phyloP scores from a whole-genome alignment of 1,140 invertebrate genomes.

The Drosophila ambigua region DNA sequence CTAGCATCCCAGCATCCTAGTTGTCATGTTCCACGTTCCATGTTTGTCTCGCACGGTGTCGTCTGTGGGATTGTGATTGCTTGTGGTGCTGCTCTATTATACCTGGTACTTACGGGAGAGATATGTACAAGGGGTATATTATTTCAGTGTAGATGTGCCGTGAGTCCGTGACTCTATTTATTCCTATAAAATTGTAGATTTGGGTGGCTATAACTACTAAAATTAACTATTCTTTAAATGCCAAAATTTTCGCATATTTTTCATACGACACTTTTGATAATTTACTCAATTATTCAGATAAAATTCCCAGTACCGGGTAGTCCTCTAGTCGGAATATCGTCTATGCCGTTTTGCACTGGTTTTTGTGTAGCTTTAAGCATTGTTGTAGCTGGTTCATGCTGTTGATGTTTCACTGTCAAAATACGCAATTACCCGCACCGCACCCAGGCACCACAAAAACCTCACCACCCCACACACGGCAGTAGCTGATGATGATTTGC shows the following conservation, averaged over 20 bases:
- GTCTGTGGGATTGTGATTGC: constrained; percentile 21
- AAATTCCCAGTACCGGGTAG: no score
- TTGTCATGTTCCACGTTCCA: constrained; percentile 2
- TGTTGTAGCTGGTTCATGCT: constrained; percentile 5
- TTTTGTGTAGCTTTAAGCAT: neutral
- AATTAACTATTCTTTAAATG: no score
- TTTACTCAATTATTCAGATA: no score
- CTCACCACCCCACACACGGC: constrained; percentile 11
- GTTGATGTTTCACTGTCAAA: constrained; percentile 62
- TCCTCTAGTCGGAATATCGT: no score
- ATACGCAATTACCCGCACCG: constrained; percentile 72
- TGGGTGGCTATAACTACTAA: no score
- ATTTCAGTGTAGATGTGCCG: no score
- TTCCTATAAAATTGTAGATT: no score
- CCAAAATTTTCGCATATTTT: no score
- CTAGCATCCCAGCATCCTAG: neutral
- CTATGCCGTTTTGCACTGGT: neutral
- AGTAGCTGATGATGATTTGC: constrained; percentile 58
- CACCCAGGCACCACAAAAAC: constrained; percentile 22
- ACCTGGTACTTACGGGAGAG: no score
- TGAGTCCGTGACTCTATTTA: no score
- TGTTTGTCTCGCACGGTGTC: constrained; percentile 15
- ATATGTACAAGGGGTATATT: no score
- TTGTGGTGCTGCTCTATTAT: neutral
- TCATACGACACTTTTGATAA: no score